These are phyloP conservation scores for Palythoa grandis DNA, from an alignment of 92 coral and sea anemone species.

Conservation along the genomic window DNA sequence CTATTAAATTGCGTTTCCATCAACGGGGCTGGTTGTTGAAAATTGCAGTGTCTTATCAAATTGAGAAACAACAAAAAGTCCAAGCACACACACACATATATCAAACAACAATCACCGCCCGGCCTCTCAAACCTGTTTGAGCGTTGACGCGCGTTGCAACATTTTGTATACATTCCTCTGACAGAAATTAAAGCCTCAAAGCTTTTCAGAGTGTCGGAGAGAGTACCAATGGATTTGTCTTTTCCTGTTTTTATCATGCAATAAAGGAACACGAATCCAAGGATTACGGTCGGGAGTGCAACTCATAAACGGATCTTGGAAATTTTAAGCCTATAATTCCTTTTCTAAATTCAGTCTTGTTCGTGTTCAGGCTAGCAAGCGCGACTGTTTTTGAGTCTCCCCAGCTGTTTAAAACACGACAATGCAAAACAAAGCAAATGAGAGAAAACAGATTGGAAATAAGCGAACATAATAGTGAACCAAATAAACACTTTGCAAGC, in stretches of 20 bases:
- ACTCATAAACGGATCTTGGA: conserved; percentile 73
- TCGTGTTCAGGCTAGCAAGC: conserved; percentile 28
- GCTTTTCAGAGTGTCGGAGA: conserved; percentile 45
- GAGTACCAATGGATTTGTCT: conserved; percentile 61
- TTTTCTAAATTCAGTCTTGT: conserved; percentile 42
- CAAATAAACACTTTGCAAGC: conserved; percentile 1
- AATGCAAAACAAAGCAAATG: background rate
- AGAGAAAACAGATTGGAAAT: background rate
- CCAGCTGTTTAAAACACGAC: background rate
- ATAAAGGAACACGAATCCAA: conserved; percentile 49
- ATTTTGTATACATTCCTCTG: conserved; percentile 44
- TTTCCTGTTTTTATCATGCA: conserved; percentile 76
- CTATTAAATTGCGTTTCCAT: conserved; percentile 28
- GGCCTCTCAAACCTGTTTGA: background rate
- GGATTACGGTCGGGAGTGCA: conserved; percentile 73
- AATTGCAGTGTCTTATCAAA: conserved; percentile 42
- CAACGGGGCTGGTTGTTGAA: conserved; percentile 35
- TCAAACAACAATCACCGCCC: conserved; percentile 5
- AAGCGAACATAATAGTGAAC: conserved; percentile 15
- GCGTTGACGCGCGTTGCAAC: conserved; percentile 37
- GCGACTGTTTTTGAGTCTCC: background rate
- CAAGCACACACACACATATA: background rate
- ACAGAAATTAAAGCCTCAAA: conserved; percentile 27
- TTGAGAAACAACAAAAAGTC: conserved; percentile 5
- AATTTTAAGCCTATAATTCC: conserved; percentile 66